Conservation (phyloP, 2,113 vertebrate species). For the Rallus limicola region DNA sequence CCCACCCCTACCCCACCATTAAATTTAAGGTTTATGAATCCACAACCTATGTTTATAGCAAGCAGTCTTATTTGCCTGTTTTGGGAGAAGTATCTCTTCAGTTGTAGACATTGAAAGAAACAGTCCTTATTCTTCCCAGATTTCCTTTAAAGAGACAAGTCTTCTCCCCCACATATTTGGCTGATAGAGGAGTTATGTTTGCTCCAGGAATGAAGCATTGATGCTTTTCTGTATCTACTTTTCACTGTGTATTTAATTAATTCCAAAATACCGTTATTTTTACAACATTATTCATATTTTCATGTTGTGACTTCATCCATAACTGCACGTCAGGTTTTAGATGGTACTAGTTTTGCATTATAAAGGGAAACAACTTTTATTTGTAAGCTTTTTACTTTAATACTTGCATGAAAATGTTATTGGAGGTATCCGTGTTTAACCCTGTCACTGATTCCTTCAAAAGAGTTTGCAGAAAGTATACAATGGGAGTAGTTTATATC, state of each 20-base stretch:
- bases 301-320: background rate
- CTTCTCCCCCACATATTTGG: background rate
- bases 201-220: background rate
- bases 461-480: background rate
- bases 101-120: background rate
- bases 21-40: background rate
- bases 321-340: background rate
- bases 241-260: background rate
- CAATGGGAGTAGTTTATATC: background rate
- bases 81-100: background rate
- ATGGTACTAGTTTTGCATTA: background rate
- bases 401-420: background rate
- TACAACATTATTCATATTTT: background rate
- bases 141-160: background rate
- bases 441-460: background rate
- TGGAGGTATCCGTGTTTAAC: background rate
- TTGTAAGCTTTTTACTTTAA: background rate
- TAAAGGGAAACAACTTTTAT: background rate
- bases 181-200: background rate
- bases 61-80: background rate
- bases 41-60: background rate
- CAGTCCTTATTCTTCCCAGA: background rate
- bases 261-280: background rate
- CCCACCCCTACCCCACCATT: too few relatives aligned
- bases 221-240: fast-evolving